Base-by-base conservation (phyloP, 2,888 invertebrate genomes). In the Girardia tigrina region DNA sequence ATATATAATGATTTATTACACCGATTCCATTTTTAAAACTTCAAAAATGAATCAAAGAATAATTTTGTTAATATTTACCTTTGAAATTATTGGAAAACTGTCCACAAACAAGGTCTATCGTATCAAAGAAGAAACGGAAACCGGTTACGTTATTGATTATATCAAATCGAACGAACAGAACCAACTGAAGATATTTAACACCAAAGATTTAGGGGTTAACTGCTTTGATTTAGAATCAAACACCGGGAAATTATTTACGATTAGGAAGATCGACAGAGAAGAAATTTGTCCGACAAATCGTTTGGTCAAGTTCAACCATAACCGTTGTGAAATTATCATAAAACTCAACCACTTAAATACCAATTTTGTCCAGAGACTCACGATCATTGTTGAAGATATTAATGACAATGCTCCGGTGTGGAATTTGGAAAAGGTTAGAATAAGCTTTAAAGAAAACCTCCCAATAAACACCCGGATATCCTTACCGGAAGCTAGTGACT, bases 401-500 rank as follows among this genome's bases (percentile, higher is more conserved):
- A 75, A 75, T 20, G 75, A 75, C 28, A 75, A 75, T 75, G 1
- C 75, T 16, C 75, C 75, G 1, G n/a, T 20, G 6, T 75, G 75
- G 75, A 29, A 14, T 16, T 74, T 28, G 16, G 73, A 72, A 1
- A 29, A 72, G 20, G 75, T 23, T n/a, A 28, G n/a, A 1, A 28
- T 27, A 16, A 27, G 16, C n/a, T 28, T 75, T 27, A 73, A 71
- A n/a, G 75, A 75, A 29, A 75, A 75, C 27, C 27, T 73, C 6
- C 29, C 27, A n/a, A 28, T 27, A 16, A 73, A 73, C 2, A 20
- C 75, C 1, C 29, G 29, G 20, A 29, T 73, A 23, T 71, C 29
- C 26, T 8, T 12, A 23, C 42, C 71, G 26, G 23, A 74, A 71
- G 75, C 75, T 14, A 23, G 1, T n/a, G 75, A 75, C 72, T 23